phyloP scores from a whole-genome alignment of 2,888 invertebrate species.

The Dryadula phaetusa region DNA sequence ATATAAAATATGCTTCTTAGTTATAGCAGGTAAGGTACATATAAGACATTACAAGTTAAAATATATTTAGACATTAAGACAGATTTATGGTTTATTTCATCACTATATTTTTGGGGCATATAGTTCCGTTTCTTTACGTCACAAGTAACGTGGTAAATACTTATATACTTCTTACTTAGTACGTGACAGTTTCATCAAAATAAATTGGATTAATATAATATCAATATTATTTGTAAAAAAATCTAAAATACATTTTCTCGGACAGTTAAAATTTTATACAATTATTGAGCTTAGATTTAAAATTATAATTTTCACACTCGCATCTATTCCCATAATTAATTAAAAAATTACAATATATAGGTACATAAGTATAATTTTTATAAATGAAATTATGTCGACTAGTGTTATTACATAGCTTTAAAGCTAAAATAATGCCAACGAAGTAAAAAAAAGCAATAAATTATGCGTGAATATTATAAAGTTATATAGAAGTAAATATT shows the following conservation, averaged over 20 bases:
- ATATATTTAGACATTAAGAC: background rate
- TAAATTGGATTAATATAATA: no score
- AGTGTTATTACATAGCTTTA: constrained; percentile 2
- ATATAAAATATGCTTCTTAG: background rate
- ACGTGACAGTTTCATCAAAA: no score
- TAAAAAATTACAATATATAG: background rate
- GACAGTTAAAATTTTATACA: background rate
- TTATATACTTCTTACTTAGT: no score
- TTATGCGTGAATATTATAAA: constrained; percentile 17
- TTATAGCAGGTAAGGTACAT: background rate
- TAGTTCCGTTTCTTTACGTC: no score
- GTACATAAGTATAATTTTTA: background rate
- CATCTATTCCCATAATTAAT: background rate
- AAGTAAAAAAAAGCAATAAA: constrained; percentile 11
- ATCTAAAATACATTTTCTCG: background rate
- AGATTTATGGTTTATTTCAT: background rate
- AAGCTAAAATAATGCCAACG: constrained; percentile 1
- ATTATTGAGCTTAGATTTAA: constrained; percentile 37
- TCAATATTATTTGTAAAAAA: background rate
- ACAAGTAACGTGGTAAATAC: no score
- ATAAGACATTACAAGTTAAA: constrained; percentile 1
- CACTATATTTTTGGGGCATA: no score
- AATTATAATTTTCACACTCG: constrained; percentile 1
- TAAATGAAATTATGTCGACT: constrained; percentile 13
- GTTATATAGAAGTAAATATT: constrained; percentile 5